Evolutionary conservation across 1,140 invertebrate genomes (phyloP), one percentile per base, ranked within the genome.

Genomic region (Dreissena polymorpha): DNA sequence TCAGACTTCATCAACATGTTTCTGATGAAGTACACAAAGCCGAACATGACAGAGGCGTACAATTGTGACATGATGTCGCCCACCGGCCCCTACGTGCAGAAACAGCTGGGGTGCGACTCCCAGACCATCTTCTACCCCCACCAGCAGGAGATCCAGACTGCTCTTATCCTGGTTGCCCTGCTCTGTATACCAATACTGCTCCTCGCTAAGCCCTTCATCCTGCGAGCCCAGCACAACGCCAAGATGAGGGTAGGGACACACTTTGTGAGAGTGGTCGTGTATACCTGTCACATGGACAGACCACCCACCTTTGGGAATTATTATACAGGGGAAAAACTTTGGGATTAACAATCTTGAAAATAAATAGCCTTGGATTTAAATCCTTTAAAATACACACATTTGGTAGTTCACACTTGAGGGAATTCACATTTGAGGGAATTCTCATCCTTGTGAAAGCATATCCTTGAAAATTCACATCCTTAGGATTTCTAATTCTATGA

Each of bases 151-250:
- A 49, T 98, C 16, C 97, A 99, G 92, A 94, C 93, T 18, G 90
- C 95, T 18, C 95, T 97, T 71, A 95, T 98, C 7, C 88, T 96
- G 2, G 84, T 96, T 6, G 97, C 96, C 0, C 86, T 99, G 0
- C 84, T 96, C 25, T 98, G 97, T 90, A 95, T 99, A 29, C 98
- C 98, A 0, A 95, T 97, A 84, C 96, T 99, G 96, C 93, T 99
- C 64, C 92, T 98, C 6, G 96, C 96, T 10, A 93, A 92, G 70
- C 92, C 92, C 50, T 84, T 90, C 60, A 53, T 88, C 10, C 78
- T 91, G 12, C 63, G 73, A 60, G 39, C 70, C 13, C 25, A 57
- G 67, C 79, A 88, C 60, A 86, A 86, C 16, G 25, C 53, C 5
- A 88, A 83, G 75, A 23, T 85, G 57, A 81, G n/a, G 79, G 88